These are phyloP conservation scores for Odontesthes bonariensis DNA, from an alignment of 2,113 vertebrate species.

Conservation along the genomic window DNA sequence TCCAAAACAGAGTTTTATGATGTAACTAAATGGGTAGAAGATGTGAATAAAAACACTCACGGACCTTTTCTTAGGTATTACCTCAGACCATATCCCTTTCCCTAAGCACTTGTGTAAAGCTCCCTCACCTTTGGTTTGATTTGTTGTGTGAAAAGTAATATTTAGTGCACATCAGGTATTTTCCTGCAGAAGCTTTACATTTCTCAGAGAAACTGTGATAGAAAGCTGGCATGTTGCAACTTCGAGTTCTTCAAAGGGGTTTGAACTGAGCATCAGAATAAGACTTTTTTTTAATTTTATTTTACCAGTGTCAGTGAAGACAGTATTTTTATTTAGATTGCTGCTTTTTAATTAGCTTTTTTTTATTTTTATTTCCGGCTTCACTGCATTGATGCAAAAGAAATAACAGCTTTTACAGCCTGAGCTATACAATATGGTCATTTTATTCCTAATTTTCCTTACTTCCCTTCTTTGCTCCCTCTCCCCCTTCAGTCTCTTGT, in stretches of 20 bases:
- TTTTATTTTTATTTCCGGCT: slow-evolving; percentile 45
- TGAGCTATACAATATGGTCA: slow-evolving; percentile 22
- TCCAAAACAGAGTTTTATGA: slow-evolving; percentile 99
- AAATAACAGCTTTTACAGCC: slow-evolving; percentile 18
- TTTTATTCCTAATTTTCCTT: slow-evolving; percentile 54
- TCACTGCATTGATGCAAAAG: slow-evolving; percentile 15
- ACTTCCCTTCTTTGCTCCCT: slow-evolving; percentile 51
- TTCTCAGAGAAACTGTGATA: neutral
- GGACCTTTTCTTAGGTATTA: slow-evolving; percentile 99
- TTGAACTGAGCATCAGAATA: slow-evolving; percentile 21
- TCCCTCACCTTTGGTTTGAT: slow-evolving; percentile 70
- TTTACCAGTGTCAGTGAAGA: slow-evolving; percentile 21
- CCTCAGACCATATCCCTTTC: slow-evolving; percentile 86
- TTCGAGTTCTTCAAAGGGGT: slow-evolving; percentile 20
- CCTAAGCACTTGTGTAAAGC: slow-evolving; percentile 62
- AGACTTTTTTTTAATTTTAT: neutral
- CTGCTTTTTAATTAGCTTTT: slow-evolving; percentile 35
- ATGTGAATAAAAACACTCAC: slow-evolving; percentile 99
- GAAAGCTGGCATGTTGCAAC: slow-evolving; percentile 55
- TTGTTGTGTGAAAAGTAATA: slow-evolving; percentile 56
- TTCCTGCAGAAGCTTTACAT: slow-evolving; percentile 9
- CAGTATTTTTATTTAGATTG: slow-evolving; percentile 7
- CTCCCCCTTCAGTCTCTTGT: slow-evolving; percentile 45
- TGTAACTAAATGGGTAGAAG: slow-evolving; percentile 99
- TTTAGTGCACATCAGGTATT: slow-evolving; percentile 5